Evolutionary conservation across 2,888 invertebrate genomes (phyloP).

Genomic region (Matsumyia berberina): DNA sequence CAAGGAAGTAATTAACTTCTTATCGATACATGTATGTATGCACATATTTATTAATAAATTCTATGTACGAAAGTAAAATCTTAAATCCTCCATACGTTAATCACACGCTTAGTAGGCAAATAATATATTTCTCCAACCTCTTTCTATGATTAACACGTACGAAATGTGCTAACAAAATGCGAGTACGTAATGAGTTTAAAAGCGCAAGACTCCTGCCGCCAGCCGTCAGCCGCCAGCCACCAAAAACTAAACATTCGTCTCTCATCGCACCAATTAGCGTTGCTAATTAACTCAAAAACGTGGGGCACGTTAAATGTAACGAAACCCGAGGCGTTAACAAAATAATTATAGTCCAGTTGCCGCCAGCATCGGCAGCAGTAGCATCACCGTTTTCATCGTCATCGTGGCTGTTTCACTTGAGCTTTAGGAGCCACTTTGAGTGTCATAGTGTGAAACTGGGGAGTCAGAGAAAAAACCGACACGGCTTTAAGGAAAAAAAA

Average conservation of each 20-base stretch:
- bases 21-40: too few species aligned
- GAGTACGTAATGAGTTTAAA: slow-evolving; percentile 15
- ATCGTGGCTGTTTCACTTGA: slow-evolving; percentile 4
- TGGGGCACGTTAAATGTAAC: slow-evolving; percentile 25
- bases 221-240: not conserved
- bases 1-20: too few species aligned
- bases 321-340: slow-evolving; percentile 39
- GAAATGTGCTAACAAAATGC: too few species aligned
- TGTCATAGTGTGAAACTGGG: slow-evolving; percentile 13
- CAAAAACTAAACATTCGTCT: slow-evolving; percentile 2
- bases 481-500: slow-evolving; percentile 27
- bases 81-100: too few species aligned
- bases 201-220: not conserved
- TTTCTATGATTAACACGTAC: too few species aligned
- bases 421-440: slow-evolving; percentile 24
- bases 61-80: too few species aligned
- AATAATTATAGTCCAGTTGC: slow-evolving; percentile 51
- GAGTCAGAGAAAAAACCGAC: not conserved
- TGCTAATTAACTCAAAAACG: slow-evolving; percentile 42
- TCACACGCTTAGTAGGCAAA: not conserved
- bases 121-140: too few species aligned
- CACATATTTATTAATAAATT: too few species aligned
- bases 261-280: slow-evolving; percentile 40
- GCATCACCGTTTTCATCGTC: slow-evolving; percentile 6
- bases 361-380: slow-evolving; percentile 16